Base-by-base conservation (phyloP, 2,888 invertebrate genomes). In the Auanema freiburgensis region DNA sequence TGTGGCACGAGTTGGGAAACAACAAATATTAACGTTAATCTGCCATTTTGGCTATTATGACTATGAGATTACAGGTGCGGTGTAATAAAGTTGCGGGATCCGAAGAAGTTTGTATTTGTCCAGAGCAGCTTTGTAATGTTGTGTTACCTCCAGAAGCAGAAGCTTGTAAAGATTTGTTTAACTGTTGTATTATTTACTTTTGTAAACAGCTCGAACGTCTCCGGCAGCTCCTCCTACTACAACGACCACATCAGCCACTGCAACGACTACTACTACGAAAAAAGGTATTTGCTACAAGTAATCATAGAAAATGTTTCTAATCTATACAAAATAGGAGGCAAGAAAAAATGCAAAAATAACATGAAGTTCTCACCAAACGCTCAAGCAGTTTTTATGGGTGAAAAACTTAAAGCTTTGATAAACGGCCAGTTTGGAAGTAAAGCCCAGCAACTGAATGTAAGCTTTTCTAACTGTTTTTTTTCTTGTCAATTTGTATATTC, bases 331-430 rank as follows among this genome's bases (percentile, higher is more conserved):
- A 57, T 25, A 61, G 52, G 43, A 59, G 12, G 50, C 57, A 63
- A 54, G 51, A 63, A 57, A 50, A 61, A 61, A 44, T 72, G 72
- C 57, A 67, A 59, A 41, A 59, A 54, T 21, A 49, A 50, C 0
- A 23, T 46, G 33, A 67, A 67, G 43, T 50, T 69, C 21, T 67
- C 72, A 3, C 75, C 75, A 1, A 75, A 75, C 43, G 66, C 71
- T 25, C 72, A 71, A 42, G 72, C 75, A 12, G 70, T 75, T 21
- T 57, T 49, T 10, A 73, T 73, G 71, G 75, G 75, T 25, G 69
- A 73, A 18, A 75, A 75, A 56, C 58, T 75, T 59, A 72, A 72
- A 60, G 58, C 72, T 50, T 59, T 69, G 33, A 75, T 72, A 11
- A n/a, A 67, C 10, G 64, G 66, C 23, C 71, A 68, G 33, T 71